Evolutionary conservation across 2,113 vertebrate species (phyloP).

Genomic region (Hiodon alosoides): DNA sequence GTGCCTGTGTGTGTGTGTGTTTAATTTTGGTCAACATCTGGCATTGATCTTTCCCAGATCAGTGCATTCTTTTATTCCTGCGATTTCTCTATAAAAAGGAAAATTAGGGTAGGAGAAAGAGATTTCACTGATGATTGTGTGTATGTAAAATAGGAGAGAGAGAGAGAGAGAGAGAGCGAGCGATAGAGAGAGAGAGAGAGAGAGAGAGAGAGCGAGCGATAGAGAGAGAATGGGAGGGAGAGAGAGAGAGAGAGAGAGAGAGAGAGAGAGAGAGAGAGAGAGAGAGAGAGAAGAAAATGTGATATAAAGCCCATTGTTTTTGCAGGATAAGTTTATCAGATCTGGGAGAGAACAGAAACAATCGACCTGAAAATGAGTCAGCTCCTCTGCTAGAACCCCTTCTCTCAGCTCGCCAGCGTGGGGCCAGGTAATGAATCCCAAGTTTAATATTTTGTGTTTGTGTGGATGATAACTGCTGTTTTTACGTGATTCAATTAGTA

Average conservation of each 20-base stretch:
- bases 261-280: slow-evolving; percentile 39
- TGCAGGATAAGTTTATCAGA: slow-evolving; percentile 29
- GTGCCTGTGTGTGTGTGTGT: slow-evolving; percentile 92
- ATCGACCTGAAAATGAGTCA: slow-evolving; percentile 27
- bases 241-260: slow-evolving; percentile 45
- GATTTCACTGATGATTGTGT: slow-evolving; percentile 29
- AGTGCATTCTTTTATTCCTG: slow-evolving; percentile 72
- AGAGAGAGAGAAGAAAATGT: neutral
- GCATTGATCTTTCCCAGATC: slow-evolving; percentile 74
- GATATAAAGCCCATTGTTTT: neutral
- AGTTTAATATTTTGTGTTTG: slow-evolving; percentile 12
- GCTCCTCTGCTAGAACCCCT: slow-evolving; percentile 6
- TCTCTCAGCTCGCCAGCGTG: slow-evolving; percentile 7
- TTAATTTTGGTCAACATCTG: slow-evolving; percentile 92
- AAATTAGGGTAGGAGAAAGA: slow-evolving; percentile 77
- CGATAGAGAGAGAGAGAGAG: too few species aligned
- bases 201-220: slow-evolving; percentile 3
- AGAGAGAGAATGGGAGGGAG: neutral
- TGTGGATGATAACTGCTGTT: neutral
- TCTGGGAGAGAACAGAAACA: slow-evolving; percentile 46
- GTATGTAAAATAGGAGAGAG: slow-evolving; percentile 23
- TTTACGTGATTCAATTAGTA: too few species aligned
- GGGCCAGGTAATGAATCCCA: slow-evolving; percentile 15
- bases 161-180: slow-evolving; percentile 5
- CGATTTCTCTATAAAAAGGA: slow-evolving; percentile 76